Base-by-base conservation (phyloP, 2,113 vertebrate genomes). In the Caloenas nicobarica region DNA sequence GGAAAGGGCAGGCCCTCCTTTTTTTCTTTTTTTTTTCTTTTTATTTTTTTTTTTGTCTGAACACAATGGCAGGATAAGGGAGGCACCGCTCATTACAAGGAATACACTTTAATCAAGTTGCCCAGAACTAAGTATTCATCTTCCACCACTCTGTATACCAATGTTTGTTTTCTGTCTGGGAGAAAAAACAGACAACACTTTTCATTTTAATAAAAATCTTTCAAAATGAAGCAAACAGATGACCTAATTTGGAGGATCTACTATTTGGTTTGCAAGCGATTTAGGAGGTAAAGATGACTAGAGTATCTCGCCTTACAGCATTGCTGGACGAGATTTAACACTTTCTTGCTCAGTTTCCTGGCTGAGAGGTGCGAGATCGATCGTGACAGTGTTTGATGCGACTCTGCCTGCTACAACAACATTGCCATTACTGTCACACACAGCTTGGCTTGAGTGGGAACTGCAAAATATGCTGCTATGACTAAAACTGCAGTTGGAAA, bases 41-140 rank as follows among this genome's bases (percentile, higher is more conserved):
- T 86, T 51, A 13, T 51, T 31, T 58, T 86, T 91, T 93, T 82
- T 57, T 91, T 69, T 87, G 66, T 64, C 89, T 79, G 88, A 96
- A 94, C 73, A 97, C 96, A 97, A 97, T 97, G 94, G 69, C 96
- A 97, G 97, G 97, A 97, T 96, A 96, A 97, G 97, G 97, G 96
- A 97, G 96, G 95, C 91, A 96, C 92, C 88, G 0, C 86, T 95
- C 85, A 84, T 90, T 96, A 88, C 82, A 93, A 87, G 94, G 89
- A 95, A 96, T 93, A 94, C 38, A 91, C 90, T 96, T 96, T 94
- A 96, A 94, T 97, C 96, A 91, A 91, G 78, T 57, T 95, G 88
- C 93, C 91, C 92, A 89, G 85, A 79, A 93, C 92, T 57, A 93
- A 91, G 79, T 79, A 82, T 92, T 95, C 62, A 8, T 91, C 93